Evolutionary conservation across 2,888 invertebrate genomes (phyloP).

Genomic region (Euclidia mi): DNA sequence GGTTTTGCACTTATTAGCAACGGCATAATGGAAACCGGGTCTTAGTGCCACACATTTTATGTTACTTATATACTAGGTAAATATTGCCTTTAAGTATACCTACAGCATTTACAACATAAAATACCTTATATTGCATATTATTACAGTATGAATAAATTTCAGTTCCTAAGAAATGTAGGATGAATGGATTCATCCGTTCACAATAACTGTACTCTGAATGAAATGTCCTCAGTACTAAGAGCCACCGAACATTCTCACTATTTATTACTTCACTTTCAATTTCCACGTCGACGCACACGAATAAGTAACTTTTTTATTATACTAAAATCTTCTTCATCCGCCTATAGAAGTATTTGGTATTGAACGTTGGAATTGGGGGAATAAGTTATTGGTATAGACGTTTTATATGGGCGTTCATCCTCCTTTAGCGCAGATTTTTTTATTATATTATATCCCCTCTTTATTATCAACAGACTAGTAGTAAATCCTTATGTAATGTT

Average conservation of each 20-base stretch:
- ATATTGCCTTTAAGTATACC: no score
- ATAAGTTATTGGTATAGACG: constrained; percentile 28
- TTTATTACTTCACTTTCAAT: constrained; percentile 31
- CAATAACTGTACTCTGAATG: constrained; percentile 20
- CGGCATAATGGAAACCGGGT: no score
- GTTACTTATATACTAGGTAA: no score
- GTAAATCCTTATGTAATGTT: no score
- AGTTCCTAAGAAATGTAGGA: no score
- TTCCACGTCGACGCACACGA: constrained; percentile 15
- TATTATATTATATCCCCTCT: constrained; percentile 2
- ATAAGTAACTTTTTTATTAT: constrained; percentile 25
- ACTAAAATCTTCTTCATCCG: constrained; percentile 17
- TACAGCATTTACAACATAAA: no score
- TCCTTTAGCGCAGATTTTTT: constrained; percentile 2
- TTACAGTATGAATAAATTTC: no score
- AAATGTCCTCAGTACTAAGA: constrained; percentile 13
- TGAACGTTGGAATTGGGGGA: constrained; percentile 13
- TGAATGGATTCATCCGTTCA: constrained; percentile 5
- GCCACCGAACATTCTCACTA: neutral
- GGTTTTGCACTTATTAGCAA: no score
- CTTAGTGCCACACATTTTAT: no score
- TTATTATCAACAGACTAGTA: no score
- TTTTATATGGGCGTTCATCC: constrained; percentile 8
- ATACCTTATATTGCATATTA: no score
- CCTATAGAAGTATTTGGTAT: constrained; percentile 21